Evolutionary conservation across 2,797 vertebrate genomes (phyloP).

Genomic region (Halcyon badia): DNA sequence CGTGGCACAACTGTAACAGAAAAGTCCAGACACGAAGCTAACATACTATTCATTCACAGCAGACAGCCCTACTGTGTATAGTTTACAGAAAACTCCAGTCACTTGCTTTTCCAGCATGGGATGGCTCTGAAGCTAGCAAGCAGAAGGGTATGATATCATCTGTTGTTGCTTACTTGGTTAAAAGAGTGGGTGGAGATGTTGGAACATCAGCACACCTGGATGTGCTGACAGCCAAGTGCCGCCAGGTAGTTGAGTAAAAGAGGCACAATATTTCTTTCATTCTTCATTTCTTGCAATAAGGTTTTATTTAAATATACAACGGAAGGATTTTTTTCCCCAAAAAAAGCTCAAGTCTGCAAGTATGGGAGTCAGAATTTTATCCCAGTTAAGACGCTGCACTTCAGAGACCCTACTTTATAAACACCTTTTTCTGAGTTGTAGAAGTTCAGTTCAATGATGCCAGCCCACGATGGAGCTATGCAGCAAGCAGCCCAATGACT

Average conservation of each 20-base stretch:
- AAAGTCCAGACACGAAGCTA: background rate
- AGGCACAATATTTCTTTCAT: background rate
- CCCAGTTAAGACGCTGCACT: background rate
- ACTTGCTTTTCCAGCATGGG: background rate
- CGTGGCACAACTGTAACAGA: background rate
- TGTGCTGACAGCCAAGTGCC: conserved; percentile 15
- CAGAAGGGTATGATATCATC: conserved; percentile 29
- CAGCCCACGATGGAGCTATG: background rate
- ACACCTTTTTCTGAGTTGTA: background rate
- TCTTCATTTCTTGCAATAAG: background rate
- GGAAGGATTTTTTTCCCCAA: background rate
- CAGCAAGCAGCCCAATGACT: background rate
- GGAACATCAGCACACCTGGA: conserved; percentile 45
- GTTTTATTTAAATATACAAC: conserved; percentile 10
- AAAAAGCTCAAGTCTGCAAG: background rate
- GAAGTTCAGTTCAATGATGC: background rate
- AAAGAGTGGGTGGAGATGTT: conserved; percentile 14
- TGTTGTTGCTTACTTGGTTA: conserved; percentile 23
- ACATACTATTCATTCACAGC: background rate
- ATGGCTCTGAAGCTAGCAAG: conserved; percentile 10
- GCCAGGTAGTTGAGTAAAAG: background rate
- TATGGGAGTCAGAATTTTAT: background rate
- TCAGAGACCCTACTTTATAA: background rate
- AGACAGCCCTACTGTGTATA: background rate
- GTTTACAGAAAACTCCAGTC: background rate